These are phyloP conservation scores for Orchesella flavescens DNA, from an alignment of 2,888 invertebrate genomes.

Conservation along the genomic window DNA sequence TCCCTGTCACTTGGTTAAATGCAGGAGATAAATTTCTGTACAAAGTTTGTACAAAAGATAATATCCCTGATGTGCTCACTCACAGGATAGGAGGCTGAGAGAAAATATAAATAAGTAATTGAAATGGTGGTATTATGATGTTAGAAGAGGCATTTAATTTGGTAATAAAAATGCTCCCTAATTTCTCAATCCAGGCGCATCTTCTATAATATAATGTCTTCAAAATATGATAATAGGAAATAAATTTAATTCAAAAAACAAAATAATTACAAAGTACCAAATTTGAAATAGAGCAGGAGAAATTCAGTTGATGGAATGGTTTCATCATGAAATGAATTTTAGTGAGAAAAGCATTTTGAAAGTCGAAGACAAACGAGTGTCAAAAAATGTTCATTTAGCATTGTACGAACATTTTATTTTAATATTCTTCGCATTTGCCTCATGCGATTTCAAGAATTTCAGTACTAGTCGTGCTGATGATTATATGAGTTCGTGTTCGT, in stretches of 20 bases:
- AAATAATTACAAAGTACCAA: too few relatives aligned
- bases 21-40: conserved; percentile 27
- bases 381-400: conserved; percentile 51
- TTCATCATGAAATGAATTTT: conserved; percentile 11
- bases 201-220: too few relatives aligned
- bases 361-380: conserved; percentile 58
- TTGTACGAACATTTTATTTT: not conserved
- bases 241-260: too few relatives aligned
- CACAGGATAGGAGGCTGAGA: too few relatives aligned
- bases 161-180: not conserved
- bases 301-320: not conserved
- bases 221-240: too few relatives aligned
- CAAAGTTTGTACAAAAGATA: not conserved
- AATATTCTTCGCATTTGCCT: not conserved
- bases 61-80: conserved; percentile 1
- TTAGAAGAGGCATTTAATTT: conserved; percentile 5
- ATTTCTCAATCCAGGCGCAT: too few relatives aligned
- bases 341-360: conserved; percentile 19
- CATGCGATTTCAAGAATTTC: too few relatives aligned
- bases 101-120: too few relatives aligned
- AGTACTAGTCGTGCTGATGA: too few relatives aligned
- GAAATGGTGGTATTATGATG: too few relatives aligned
- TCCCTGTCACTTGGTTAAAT: conserved; percentile 40
- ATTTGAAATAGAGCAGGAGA: too few relatives aligned
- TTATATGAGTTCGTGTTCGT: too few relatives aligned